Percentiles rank a stretch among this genome's conserved stretches.
These are phyloP conservation scores for Drosophila bifasciata DNA, from an alignment of 1,140 invertebrate genomes.

Conservation along the genomic window DNA sequence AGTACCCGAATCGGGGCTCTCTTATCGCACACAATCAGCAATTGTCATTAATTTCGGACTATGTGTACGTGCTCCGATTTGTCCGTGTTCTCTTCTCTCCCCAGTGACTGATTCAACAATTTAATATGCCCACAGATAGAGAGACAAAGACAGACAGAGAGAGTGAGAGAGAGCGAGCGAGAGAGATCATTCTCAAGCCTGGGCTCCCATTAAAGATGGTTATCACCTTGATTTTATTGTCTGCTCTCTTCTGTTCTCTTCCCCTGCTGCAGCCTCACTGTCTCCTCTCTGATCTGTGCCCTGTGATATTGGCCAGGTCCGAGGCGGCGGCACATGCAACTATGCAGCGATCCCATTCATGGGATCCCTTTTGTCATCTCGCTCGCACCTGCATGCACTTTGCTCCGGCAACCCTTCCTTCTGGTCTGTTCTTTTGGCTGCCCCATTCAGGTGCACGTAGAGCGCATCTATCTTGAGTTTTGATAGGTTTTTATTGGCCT, in stretches of 20 bases:
- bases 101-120: slow-evolving; percentile 77
- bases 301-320: slow-evolving; percentile 9
- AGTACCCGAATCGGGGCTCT: slow-evolving; percentile 51
- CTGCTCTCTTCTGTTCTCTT: slow-evolving; percentile 26
- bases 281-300: slow-evolving; percentile 8
- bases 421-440: slow-evolving; percentile 12
- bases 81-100: slow-evolving; percentile 34
- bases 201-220: slow-evolving; percentile 57
- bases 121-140: slow-evolving; percentile 67
- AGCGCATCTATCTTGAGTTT: slow-evolving; percentile 70
- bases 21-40: slow-evolving; percentile 81
- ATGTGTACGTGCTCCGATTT: slow-evolving; percentile 80
- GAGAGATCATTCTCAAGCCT: slow-evolving; percentile 20
- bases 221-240: slow-evolving; percentile 74
- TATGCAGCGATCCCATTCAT: slow-evolving; percentile 69
- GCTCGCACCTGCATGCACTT: slow-evolving; percentile 15
- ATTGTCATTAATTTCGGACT: slow-evolving; percentile 82
- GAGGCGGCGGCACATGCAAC: slow-evolving; percentile 62
- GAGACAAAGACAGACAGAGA: slow-evolving; percentile 10
- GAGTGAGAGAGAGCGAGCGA: background rate
- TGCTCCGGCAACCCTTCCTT: slow-evolving; percentile 60
- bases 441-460: slow-evolving; percentile 71
- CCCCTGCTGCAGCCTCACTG: slow-evolving; percentile 28
- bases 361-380: slow-evolving; percentile 6
- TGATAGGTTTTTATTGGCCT: slow-evolving; percentile 77